phyloP scores from a whole-genome alignment of 2,797 vertebrate species.

The Gobio occitaniae region DNA sequence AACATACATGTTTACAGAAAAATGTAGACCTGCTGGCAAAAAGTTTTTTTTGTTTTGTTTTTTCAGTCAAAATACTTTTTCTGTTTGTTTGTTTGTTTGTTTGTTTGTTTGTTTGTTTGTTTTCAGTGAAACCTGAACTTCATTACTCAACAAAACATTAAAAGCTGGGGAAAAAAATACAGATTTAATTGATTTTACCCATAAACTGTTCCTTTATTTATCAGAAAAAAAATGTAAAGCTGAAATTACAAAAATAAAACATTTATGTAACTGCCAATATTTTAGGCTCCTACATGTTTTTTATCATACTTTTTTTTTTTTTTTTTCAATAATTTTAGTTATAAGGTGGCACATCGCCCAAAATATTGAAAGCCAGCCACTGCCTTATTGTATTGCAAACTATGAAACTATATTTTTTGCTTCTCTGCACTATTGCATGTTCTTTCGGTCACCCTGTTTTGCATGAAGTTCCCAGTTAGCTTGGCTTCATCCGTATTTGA shows the following conservation, averaged over 20 bases:
- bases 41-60: neutral
- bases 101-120: neutral
- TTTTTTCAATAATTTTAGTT: neutral
- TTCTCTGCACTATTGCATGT: conserved; percentile 66
- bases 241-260: too few relatives aligned
- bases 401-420: conserved; percentile 21
- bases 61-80: neutral
- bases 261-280: neutral
- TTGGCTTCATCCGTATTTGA: conserved; percentile 57
- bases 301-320: too few relatives aligned
- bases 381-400: neutral
- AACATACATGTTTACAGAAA: neutral
- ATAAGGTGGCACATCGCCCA: neutral
- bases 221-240: neutral
- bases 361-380: neutral
- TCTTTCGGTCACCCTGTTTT: conserved; percentile 73
- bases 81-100: neutral
- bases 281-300: neutral
- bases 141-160: neutral
- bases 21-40: neutral
- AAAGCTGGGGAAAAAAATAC: neutral
- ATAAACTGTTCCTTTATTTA: neutral
- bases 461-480: conserved; percentile 60
- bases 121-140: neutral
- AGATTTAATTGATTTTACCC: neutral